A percentile compares a stretch with the other conserved stretches of the same genome.
phyloP scores from a whole-genome alignment of 2,113 vertebrate genomes.

The Notothenia rossii region DNA sequence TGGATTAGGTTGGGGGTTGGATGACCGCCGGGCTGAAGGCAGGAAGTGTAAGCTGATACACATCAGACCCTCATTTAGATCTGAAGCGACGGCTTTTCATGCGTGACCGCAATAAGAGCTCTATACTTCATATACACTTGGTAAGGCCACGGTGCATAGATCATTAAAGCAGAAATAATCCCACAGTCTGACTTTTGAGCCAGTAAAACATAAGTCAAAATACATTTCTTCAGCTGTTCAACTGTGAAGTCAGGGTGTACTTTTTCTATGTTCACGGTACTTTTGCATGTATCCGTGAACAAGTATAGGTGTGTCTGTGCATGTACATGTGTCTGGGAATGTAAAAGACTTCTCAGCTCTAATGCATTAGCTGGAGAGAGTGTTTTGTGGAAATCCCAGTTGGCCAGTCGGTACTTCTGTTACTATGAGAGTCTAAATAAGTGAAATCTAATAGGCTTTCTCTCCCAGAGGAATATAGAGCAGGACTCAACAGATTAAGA shows the following conservation, averaged over 20 bases:
- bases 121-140: slow-evolving; percentile 60
- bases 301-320: slow-evolving; percentile 33
- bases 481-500: slow-evolving; percentile 81
- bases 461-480: slow-evolving; percentile 73
- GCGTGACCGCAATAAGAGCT: slow-evolving; percentile 70
- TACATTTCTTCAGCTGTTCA: slow-evolving; percentile 59
- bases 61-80: slow-evolving; percentile 74
- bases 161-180: slow-evolving; percentile 73
- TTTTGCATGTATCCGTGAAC: slow-evolving; percentile 18
- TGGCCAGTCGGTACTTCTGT: slow-evolving; percentile 70
- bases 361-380: slow-evolving; percentile 49
- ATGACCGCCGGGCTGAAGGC: slow-evolving; percentile 64
- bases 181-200: slow-evolving; percentile 43
- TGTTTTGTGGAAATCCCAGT: slow-evolving; percentile 64
- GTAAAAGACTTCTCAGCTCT: slow-evolving; percentile 45
- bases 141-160: slow-evolving; percentile 45
- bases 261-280: slow-evolving; percentile 10
- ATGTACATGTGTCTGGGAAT: slow-evolving; percentile 47
- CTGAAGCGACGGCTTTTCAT: slow-evolving; percentile 70
- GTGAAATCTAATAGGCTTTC: slow-evolving; percentile 80
- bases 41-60: slow-evolving; percentile 77
- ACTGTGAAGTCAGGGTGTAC: background rate
- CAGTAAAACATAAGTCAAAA: slow-evolving; percentile 55
- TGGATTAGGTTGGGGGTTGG: slow-evolving; percentile 61
- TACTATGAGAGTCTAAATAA: slow-evolving; percentile 72